Conservation (phyloP, 2,113 vertebrate genomes). For the Ciconia boyciana region DNA sequence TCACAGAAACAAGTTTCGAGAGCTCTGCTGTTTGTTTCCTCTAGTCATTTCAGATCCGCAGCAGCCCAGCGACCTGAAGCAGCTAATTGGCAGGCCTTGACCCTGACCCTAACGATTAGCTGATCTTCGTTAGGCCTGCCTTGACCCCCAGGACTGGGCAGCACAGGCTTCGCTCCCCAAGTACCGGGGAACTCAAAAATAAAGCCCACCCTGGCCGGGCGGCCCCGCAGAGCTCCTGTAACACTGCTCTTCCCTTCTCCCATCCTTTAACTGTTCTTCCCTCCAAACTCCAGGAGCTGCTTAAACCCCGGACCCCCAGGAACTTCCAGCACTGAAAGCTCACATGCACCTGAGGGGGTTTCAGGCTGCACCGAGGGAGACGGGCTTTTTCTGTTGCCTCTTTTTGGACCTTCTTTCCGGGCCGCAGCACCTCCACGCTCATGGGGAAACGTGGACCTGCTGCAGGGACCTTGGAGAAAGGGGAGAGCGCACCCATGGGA, state of each 20-base stretch:
- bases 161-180: background rate
- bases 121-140: background rate
- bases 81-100: background rate
- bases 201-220: background rate
- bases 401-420: background rate
- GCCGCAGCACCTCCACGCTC: background rate
- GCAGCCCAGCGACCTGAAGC: background rate
- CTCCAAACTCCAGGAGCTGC: background rate
- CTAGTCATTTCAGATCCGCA: rapidly evolving
- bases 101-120: background rate
- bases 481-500: background rate
- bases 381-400: too few relatives aligned
- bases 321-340: background rate
- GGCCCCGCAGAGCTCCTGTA: rapidly evolving
- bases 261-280: background rate
- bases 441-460: background rate
- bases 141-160: background rate
- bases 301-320: too few relatives aligned
- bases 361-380: background rate
- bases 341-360: background rate
- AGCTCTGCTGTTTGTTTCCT: background rate
- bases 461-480: background rate
- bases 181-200: background rate
- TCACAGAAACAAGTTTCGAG: background rate
- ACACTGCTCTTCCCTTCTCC: background rate